Percentiles rank a stretch among this genome's conserved stretches.
Evolutionary conservation across 30 jellyfish, hydroid and myxozoan genomes (phyloP).

Genomic region (Aurelia aurita complex sp. Pacific): DNA sequence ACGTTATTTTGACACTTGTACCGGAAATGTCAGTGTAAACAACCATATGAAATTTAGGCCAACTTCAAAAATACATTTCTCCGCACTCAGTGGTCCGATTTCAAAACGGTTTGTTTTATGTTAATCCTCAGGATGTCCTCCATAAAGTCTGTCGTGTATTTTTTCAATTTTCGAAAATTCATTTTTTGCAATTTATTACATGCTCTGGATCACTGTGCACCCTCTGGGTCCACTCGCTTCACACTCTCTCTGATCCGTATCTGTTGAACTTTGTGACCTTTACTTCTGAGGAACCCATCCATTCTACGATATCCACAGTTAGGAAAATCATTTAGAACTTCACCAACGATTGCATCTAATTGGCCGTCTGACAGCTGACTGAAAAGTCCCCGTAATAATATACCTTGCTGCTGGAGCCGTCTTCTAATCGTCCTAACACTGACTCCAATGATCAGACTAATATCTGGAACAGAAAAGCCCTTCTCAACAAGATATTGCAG

Average conservation of each 20-base stretch:
- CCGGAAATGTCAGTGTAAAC: too few relatives aligned
- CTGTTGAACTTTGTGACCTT: neutral
- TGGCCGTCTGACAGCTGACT: neutral
- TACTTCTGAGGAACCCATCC: conserved; percentile 14
- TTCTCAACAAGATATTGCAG: neutral
- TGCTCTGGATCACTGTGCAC: too few relatives aligned
- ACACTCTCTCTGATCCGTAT: conserved; percentile 11
- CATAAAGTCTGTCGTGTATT: too few relatives aligned
- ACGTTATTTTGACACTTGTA: too few relatives aligned
- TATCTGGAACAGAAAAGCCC: neutral
- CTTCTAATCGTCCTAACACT: conserved; percentile 6
- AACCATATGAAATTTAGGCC: too few relatives aligned
- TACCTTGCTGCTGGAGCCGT: neutral
- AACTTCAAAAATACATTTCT: too few relatives aligned
- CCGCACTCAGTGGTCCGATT: too few relatives aligned
- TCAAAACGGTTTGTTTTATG: too few relatives aligned
- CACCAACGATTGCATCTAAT: conserved; percentile 14
- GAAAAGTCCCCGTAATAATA: neutral
- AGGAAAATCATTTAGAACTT: neutral
- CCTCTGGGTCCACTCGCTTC: conserved; percentile 40
- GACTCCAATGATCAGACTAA: conserved; percentile 15
- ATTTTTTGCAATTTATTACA: too few relatives aligned
- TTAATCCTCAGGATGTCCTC: too few relatives aligned
- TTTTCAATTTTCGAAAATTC: too few relatives aligned
- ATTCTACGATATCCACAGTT: conserved; percentile 35